Evolutionary conservation across 2,797 vertebrate species (phyloP).

Genomic region (Brachyalestes nurse): DNA sequence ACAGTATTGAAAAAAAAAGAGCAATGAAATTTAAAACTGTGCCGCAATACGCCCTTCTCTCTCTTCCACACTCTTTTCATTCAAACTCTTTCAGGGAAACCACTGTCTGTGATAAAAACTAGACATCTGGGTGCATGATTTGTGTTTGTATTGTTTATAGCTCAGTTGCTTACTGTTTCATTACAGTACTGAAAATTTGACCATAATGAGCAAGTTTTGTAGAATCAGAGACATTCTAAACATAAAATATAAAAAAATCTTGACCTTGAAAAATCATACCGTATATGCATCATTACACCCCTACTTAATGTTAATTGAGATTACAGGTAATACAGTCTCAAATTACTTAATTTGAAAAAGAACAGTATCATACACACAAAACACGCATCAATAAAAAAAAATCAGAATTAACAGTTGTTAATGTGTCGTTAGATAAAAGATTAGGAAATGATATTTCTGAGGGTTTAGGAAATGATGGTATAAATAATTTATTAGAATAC

Average conservation of each 20-base stretch:
- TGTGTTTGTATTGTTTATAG: no score
- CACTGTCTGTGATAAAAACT: no score
- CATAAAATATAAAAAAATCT: background rate
- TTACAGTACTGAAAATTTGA: no score
- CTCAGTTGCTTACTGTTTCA: no score
- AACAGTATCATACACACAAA: background rate
- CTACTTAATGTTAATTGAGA: background rate
- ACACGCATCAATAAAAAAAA: constrained; percentile 24
- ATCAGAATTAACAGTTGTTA: constrained; percentile 3
- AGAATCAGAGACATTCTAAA: no score
- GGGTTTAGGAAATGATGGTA: background rate
- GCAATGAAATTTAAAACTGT: background rate
- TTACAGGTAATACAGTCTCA: background rate
- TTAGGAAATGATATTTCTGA: constrained; percentile 10
- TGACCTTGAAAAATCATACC: background rate
- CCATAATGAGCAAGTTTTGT: no score
- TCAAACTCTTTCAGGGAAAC: no score
- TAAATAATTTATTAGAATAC: constrained; percentile 23
- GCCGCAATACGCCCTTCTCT: background rate
- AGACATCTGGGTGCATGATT: no score
- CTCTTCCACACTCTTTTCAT: no score
- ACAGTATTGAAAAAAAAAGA: background rate
- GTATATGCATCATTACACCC: background rate
- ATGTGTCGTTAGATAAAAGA: constrained; percentile 1
- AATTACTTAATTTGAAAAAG: background rate